Evolutionary conservation across 2,113 vertebrate species (phyloP), one percentile per base, ranked within the genome.

Genomic region (Scytalopus superciliaris): DNA sequence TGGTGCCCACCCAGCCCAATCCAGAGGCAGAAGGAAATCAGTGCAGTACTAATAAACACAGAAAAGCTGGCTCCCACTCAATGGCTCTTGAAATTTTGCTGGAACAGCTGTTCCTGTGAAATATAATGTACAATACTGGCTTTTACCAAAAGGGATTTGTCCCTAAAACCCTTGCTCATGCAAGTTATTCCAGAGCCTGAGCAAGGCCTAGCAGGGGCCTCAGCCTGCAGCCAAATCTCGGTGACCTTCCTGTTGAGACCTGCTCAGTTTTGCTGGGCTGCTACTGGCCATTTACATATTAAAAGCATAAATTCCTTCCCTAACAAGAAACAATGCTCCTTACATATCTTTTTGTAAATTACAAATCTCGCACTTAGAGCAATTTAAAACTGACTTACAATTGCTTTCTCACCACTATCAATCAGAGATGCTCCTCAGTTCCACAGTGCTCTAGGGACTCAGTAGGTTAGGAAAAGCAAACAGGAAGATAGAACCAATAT

Each of bases 391-490:
- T 59, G 10, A 69, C 70, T 93, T 85, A 62, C 40, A 12, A 52
- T 70, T 64, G 57, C 55, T 63, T 75, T 72, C 67, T 89, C 94
- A 47, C 35, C 44, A 52, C 83, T 63, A 67, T 95, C 85, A 81
- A 55, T 94, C 92, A 89, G 77, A 89, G 92, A 73, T 79, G 31
- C 55, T 44, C 40, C 78, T 86, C 93, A 70, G 12, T 92, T 95
- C 85, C 76, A 66, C 33, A 33, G 74, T 37, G 53, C 94, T 92
- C 93, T 28, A 23, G 87, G 93, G 91, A 94, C 67, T 37, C 42
- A 4, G 55, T 13, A 49, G 86, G 77, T 89, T 91, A 87, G 67
- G 56, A 79, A 82, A 96, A 75, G 67, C 57, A 95, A 96, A 85
- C 12, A 67, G 70, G 55, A 80, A 94, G 93, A 91, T 3, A 87